phyloP scores from a whole-genome alignment of 2,113 vertebrate species.

The Geococcyx californianus region DNA sequence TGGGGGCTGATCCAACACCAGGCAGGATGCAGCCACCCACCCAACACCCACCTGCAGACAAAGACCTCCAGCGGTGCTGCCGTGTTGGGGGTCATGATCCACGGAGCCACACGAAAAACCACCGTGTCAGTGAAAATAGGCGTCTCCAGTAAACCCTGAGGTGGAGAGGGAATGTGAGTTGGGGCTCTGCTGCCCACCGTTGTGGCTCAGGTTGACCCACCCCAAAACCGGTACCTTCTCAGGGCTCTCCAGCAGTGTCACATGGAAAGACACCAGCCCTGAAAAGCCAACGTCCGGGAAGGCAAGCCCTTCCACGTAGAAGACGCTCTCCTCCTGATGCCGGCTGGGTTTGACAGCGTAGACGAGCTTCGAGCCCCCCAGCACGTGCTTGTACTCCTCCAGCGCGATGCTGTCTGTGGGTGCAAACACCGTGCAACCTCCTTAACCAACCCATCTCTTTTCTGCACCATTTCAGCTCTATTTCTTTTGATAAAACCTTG shows the following conservation, averaged over 20 bases:
- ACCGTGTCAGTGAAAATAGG: conserved; percentile 89
- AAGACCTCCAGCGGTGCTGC: conserved; percentile 83
- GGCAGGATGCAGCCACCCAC: rapidly evolving
- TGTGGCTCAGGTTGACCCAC: rapidly evolving
- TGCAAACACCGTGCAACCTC: not conserved
- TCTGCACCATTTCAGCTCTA: rapidly evolving
- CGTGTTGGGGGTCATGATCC: conserved; percentile 96
- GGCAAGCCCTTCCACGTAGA: conserved; percentile 87
- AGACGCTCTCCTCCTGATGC: conserved; percentile 51
- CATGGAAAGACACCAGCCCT: conserved; percentile 81
- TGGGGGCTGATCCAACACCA: not conserved
- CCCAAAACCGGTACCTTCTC: not conserved
- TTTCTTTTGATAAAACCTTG: not conserved
- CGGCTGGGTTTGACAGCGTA: conserved; percentile 44
- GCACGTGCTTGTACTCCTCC: conserved; percentile 15
- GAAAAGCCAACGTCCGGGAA: conserved; percentile 84
- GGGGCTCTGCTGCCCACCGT: rapidly evolving
- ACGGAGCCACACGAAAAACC: conserved; percentile 86
- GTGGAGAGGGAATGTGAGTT: rapidly evolving
- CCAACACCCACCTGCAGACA: conserved; percentile 78
- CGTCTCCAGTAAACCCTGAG: conserved; percentile 77
- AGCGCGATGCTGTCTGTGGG: not conserved
- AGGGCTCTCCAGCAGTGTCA: conserved; percentile 83
- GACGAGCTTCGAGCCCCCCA: conserved; percentile 52
- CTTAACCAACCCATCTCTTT: not conserved